Evolutionary conservation across 2,888 invertebrate species (phyloP).

Genomic region (Strigamia crassipes): DNA sequence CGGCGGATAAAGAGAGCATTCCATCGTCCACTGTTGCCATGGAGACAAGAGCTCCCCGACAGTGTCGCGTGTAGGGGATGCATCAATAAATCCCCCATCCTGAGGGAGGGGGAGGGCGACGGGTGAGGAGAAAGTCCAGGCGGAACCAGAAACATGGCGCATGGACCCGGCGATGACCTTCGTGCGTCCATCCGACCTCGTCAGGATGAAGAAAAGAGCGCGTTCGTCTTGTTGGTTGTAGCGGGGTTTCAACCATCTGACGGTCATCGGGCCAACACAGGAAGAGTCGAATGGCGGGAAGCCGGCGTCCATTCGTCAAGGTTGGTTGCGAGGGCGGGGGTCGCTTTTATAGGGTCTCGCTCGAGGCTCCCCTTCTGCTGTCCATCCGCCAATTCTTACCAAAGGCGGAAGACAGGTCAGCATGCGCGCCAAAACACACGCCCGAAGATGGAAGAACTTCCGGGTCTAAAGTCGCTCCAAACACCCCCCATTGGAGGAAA

Average conservation of each 20-base stretch:
- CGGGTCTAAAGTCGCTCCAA: slow-evolving; percentile 14
- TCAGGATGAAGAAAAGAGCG: not conserved
- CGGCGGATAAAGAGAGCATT: slow-evolving; percentile 23
- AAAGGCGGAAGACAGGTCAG: slow-evolving; percentile 27
- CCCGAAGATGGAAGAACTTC: slow-evolving; percentile 27
- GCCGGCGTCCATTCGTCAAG: slow-evolving; percentile 37
- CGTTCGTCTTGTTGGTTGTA: slow-evolving; percentile 13
- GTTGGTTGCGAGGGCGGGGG: slow-evolving; percentile 32
- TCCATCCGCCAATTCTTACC: slow-evolving; percentile 1
- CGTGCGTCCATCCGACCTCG: slow-evolving; percentile 34
- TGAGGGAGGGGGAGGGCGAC: not conserved
- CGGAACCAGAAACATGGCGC: slow-evolving; percentile 36
- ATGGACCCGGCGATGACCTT: slow-evolving; percentile 34
- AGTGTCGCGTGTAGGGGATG: slow-evolving; percentile 31
- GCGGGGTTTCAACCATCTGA: slow-evolving; percentile 13
- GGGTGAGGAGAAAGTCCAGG: slow-evolving; percentile 13
- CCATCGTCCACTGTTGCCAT: slow-evolving; percentile 31
- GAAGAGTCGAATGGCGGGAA: slow-evolving; percentile 37
- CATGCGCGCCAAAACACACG: slow-evolving; percentile 30
- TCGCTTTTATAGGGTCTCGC: slow-evolving; percentile 36
- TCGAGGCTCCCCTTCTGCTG: slow-evolving; percentile 31
- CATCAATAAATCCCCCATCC: slow-evolving; percentile 7
- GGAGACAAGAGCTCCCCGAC: slow-evolving; percentile 6
- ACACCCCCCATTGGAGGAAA: not conserved
- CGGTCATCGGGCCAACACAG: slow-evolving; percentile 34